Evolutionary conservation across 2,797 vertebrate genomes (phyloP), one percentile per base, ranked within the genome.

Genomic region (Periparus ater): DNA sequence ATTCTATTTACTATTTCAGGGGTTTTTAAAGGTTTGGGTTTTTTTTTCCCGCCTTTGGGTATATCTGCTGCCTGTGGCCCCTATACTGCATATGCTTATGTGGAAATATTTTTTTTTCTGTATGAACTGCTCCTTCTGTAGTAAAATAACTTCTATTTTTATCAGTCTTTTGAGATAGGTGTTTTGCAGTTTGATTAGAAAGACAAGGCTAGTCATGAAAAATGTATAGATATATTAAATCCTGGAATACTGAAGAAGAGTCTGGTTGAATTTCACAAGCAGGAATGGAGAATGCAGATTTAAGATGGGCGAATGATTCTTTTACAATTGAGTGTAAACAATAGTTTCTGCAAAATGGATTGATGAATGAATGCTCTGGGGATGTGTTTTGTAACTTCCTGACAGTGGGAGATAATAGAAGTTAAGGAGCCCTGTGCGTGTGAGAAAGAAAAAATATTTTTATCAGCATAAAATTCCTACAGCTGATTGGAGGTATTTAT

Each of bases 361-460:
- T 61, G 51, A 62, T 82, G 58, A 93, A n/a, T 47, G 65, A 76
- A 58, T 72, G 53, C 27, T 58, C 45, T 51, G 53, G 63, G 61
- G 36, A 77, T 93, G 65, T 80, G 44, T 61, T 88, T 93, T 90
- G 53, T 65, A 82, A 58, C 76, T 91, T 77, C 62, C 34, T 86
- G 91, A 63, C 42, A 50, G 3, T 27, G 13, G 36, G 29, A 80
- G 20, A 51, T 70, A 77, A 66, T 76, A 23, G 47, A 86, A 88
- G 25, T 73, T 76, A n/a, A 85, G 47, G 54, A 77, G 18, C 3
- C 29, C 19, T 63, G 26, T 84, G 50, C 29, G 11, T 23, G 3
- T 65, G 19, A 78, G 58, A 18, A 71, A 67, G 10, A 36, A 81
- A 44, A 89, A 63, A 22, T 53, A 42, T 10, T 73, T 77, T 63